Evolutionary conservation across 2,113 vertebrate genomes (phyloP), one percentile per base, ranked within the genome.

Genomic region (Aspidoscelis tigris): DNA sequence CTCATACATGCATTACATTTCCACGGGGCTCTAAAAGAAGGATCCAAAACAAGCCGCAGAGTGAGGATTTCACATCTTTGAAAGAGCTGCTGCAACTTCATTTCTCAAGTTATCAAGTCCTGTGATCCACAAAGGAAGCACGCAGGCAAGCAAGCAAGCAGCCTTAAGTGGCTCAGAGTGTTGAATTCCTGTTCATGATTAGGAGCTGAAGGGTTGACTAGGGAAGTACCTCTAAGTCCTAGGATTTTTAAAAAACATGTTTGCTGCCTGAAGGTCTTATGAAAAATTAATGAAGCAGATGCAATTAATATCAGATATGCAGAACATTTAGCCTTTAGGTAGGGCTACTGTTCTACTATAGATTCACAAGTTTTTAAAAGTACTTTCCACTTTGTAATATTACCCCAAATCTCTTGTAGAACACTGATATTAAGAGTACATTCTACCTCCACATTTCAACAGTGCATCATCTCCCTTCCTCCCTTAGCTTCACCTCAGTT

Each of bases 121-220:
- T 94, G 93, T 97, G 96, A 96, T 96, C 96, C 96, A 95, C 95
- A 90, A 97, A 95, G 84, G 86, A 68, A 85, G 84, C 87, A 95
- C 93, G 88, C 86, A 95, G 94, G 89, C 85, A 95, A 33, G 68
- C 24, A 69, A 92, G 89, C 90, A 90, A 74, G 89, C 58, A 94
- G 90, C 85, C 94, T 92, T 92, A 90, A 93, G 90, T 88, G 78
- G 88, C 74, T 75, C 78, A 90, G 90, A 89, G 93, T 93, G 94
- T 95, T 93, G 87, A 84, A 94, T 93, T 96, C 88, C 84, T 95
- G 87, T 94, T 95, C 94, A 92, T 80, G 93, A 89, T 89, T 95
- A 78, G 85, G 90, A 89, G 85, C 85, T 82, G 50, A 71, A 82
- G 55, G 76, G 47, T 58, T 86, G 83, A 89, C 79, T 74, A 86